Percentiles rank a stretch among this genome's conserved stretches.
Evolutionary conservation across 2,113 vertebrate species (phyloP).

Genomic region (Drymodes brunneopygia): DNA sequence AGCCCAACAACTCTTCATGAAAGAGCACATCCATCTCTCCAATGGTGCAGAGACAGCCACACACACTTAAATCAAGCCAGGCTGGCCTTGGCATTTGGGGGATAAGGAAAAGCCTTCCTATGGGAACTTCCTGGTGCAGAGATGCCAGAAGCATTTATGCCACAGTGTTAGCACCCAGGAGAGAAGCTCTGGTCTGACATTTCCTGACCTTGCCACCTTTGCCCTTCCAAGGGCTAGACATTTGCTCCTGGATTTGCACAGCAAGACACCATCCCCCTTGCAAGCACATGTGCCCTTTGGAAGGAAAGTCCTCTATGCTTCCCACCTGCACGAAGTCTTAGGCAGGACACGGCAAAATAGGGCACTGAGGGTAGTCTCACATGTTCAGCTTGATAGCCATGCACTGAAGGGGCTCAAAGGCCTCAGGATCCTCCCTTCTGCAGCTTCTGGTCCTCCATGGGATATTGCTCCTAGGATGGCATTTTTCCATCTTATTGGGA

Average conservation of each 20-base stretch:
- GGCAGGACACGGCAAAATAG: neutral
- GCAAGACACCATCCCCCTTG: fast-evolving
- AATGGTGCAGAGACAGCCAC: fast-evolving
- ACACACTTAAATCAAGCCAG: fast-evolving
- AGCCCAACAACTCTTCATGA: neutral
- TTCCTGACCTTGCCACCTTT: neutral
- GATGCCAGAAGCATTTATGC: neutral
- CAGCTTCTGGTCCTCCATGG: neutral
- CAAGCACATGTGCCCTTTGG: fast-evolving
- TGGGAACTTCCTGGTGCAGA: neutral
- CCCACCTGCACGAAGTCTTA: neutral
- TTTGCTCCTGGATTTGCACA: neutral
- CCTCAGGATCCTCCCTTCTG: neutral
- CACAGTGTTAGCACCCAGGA: fast-evolving
- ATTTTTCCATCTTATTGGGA: neutral
- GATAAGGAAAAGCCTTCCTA: neutral
- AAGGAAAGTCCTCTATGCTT: neutral
- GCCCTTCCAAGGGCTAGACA: neutral
- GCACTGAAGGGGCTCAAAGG: neutral
- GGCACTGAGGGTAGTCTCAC: fast-evolving
- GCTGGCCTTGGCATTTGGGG: neutral
- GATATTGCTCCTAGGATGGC: fast-evolving
- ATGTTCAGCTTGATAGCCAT: neutral
- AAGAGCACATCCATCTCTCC: neutral
- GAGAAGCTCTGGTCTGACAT: neutral